Base-by-base conservation (phyloP, 2,113 vertebrate species). In the Ptilorrhoa leucosticta region DNA sequence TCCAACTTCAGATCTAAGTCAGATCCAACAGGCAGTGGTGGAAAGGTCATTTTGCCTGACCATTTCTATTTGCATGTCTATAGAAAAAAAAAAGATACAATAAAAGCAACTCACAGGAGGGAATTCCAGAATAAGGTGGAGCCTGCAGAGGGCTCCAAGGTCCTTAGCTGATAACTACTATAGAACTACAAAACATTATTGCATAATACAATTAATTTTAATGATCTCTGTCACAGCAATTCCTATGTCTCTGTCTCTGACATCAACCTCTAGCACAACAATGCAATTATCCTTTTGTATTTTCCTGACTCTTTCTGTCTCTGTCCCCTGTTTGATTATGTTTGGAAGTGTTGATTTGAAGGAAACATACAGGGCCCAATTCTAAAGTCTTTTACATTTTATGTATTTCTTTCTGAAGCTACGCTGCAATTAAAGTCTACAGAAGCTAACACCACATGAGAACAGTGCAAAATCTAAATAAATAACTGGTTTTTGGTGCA, bases 131-230 rank as follows among this genome's bases (percentile, higher is more conserved):
- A 61, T 90, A 73, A 90, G 31, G 48, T 61, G 61, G 30, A 87
- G 28, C 80, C 90, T 92, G 80, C 69, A 94, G 90, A 90, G 76
- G 64, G 72, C 92, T 96, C 92, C 80, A 88, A 90, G 94, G 80
- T 95, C 68, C 39, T 65, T 83, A 73, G 66, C 63, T 90, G 90
- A 75, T 86, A 91, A 54, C 75, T 80, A 31, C 14, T 48, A 23
- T 4, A 88, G 83, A 89, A 90, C 21, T 37, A 78, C 60, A 64
- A 90, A 83, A 26, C 4, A 58, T 23, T 86, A 68, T 56, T 93
- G 45, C 24, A 44, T 66, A 90, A 83, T 39, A 45, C 15, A 81
- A 93, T 78, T 81, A 75, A 39, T 31, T 95, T 83, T 75, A 88
- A 93, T 68, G 42, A 94, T 44, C 17, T 73, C 51, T 92, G 47